Conservation (phyloP, 2,797 vertebrate genomes). For the Enteromius trimaculatus region DNA sequence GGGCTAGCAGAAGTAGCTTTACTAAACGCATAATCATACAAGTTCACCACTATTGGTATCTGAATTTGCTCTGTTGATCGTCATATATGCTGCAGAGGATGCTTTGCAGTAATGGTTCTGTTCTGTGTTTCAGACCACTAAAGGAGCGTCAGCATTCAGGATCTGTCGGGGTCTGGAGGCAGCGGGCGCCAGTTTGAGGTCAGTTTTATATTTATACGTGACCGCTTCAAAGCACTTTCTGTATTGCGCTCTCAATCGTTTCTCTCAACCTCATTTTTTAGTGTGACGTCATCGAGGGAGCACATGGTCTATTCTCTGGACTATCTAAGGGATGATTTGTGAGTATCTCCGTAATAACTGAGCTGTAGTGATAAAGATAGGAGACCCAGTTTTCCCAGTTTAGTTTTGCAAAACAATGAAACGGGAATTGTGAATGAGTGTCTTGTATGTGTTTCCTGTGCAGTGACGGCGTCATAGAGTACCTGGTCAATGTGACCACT, state of each 20-base stretch:
- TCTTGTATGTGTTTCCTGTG: conserved; percentile 32
- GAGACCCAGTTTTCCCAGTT: background rate
- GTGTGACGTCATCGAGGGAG: conserved; percentile 87
- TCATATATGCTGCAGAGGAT: background rate
- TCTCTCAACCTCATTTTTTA: conserved; percentile 42
- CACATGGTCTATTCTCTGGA: conserved; percentile 85
- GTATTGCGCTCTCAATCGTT: conserved; percentile 1
- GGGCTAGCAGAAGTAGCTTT: background rate
- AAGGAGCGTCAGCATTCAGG: conserved; percentile 88
- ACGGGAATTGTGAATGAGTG: background rate
- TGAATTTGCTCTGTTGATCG: background rate
- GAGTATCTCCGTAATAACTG: conserved; percentile 65
- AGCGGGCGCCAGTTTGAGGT: conserved; percentile 89
- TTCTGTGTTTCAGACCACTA: conserved; percentile 81
- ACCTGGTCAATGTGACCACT: conserved; percentile 86
- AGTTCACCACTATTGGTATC: background rate
- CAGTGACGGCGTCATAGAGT: conserved; percentile 88
- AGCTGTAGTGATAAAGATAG: background rate
- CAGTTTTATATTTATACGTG: conserved; percentile 62
- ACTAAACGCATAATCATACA: background rate
- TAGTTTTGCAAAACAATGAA: background rate
- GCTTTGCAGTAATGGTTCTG: background rate
- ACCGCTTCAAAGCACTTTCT: conserved; percentile 12
- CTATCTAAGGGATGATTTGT: conserved; percentile 88
- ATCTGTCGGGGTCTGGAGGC: conserved; percentile 90